Evolutionary conservation across 2,797 vertebrate genomes (phyloP).

Genomic region (Brotogeris chrysoptera): DNA sequence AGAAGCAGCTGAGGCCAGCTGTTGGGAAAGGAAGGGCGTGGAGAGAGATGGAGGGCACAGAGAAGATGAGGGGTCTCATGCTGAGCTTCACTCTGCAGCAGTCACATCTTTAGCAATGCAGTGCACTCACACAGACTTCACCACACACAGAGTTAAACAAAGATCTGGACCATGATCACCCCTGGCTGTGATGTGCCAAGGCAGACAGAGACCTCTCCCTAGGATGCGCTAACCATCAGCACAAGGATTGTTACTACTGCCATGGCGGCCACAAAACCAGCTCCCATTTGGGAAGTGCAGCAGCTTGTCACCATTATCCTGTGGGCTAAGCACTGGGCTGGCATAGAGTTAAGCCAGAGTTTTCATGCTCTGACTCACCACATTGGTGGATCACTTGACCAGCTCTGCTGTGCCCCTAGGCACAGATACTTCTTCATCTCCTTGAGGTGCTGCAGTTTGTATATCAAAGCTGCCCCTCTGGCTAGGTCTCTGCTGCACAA

Average conservation of each 20-base stretch:
- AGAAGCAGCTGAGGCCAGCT: background rate
- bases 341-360: background rate
- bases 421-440: background rate
- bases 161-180: no score
- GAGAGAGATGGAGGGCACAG: rapidly evolving
- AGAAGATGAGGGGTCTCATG: rapidly evolving
- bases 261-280: background rate
- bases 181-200: background rate
- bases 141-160: background rate
- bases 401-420: background rate
- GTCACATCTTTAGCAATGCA: background rate
- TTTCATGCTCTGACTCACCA: background rate
- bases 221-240: background rate
- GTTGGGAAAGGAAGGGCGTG: rapidly evolving
- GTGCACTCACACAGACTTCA: background rate
- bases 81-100: background rate
- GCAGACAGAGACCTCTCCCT: background rate
- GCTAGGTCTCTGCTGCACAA: background rate
- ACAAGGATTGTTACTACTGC: background rate
- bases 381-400: background rate
- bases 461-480: background rate
- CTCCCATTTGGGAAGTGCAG: background rate
- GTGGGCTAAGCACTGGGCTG: background rate
- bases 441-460: rapidly evolving
- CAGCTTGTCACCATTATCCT: background rate